Evolutionary conservation across 2,113 vertebrate genomes (phyloP).

Genomic region (Ranitomeya imitator): DNA sequence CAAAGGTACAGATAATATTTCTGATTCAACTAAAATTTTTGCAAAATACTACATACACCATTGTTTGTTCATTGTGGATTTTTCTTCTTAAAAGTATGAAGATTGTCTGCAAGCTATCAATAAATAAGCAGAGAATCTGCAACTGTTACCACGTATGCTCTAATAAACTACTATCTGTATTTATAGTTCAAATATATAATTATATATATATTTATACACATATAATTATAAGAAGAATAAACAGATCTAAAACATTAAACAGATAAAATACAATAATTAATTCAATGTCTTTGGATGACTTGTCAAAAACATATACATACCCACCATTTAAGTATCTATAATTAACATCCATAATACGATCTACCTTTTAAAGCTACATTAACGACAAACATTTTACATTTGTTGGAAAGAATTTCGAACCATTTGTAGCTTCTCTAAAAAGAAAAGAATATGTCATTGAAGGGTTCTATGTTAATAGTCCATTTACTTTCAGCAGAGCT

Average conservation of each 20-base stretch:
- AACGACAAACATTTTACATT: neutral
- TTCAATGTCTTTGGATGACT: neutral
- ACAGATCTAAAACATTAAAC: no score
- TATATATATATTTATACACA: neutral
- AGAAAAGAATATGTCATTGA: constrained; percentile 22
- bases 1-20: neutral
- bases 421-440: neutral
- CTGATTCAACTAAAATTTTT: neutral
- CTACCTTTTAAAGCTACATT: neutral
- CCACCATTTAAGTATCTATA: neutral
- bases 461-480: constrained; percentile 30
- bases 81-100: neutral
- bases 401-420: neutral
- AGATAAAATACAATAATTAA: neutral
- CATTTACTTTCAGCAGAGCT: constrained; percentile 37
- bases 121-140: neutral
- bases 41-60: neutral
- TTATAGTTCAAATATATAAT: neutral
- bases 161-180: no score
- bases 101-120: neutral
- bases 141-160: neutral
- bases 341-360: neutral
- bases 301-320: neutral
- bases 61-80: neutral
- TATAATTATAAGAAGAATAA: no score